Evolutionary conservation across 2,113 vertebrate species (phyloP).

Genomic region (Glaucomys volans): DNA sequence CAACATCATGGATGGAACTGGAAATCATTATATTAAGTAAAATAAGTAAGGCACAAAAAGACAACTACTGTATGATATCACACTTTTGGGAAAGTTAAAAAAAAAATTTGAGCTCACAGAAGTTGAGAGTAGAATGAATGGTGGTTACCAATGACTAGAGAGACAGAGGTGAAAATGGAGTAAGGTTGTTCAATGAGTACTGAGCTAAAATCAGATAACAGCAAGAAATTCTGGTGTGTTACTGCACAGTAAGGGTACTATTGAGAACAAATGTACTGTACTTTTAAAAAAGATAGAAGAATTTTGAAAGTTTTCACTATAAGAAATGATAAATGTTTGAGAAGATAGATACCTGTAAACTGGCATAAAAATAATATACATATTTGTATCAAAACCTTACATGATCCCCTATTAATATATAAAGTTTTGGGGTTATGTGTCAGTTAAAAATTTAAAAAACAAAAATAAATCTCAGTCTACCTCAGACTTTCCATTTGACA

Average conservation of each 20-base stretch:
- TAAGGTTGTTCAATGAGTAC: background rate
- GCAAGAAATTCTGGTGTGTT: background rate
- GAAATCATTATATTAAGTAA: background rate
- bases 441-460: background rate
- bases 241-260: background rate
- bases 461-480: background rate
- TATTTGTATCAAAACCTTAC: background rate
- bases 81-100: background rate
- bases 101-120: background rate
- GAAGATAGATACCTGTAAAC: background rate
- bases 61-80: background rate
- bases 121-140: background rate
- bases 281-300: background rate
- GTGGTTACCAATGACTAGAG: background rate
- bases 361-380: background rate
- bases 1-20: background rate
- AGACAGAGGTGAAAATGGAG: too few relatives aligned
- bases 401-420: background rate
- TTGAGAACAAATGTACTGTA: background rate
- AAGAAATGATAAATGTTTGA: background rate
- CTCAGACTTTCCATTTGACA: background rate
- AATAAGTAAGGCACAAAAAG: background rate
- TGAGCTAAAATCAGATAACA: background rate
- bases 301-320: background rate
- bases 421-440: background rate